Base-by-base conservation (phyloP, 2,797 vertebrate species). In the Falco biarmicus region DNA sequence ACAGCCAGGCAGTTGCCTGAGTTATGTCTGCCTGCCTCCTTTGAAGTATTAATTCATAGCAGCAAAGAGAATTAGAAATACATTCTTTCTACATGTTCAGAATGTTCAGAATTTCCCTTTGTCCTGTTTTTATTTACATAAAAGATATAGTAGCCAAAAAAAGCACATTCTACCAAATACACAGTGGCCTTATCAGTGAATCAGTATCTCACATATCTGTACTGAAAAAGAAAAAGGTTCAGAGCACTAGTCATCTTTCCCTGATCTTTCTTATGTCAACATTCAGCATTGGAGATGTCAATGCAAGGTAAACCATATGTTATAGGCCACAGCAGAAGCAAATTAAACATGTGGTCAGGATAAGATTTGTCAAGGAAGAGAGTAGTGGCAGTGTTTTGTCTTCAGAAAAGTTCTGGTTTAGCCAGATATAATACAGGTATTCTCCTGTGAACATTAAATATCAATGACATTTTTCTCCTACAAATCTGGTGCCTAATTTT, bases 381-480 rank as follows among this genome's bases (percentile, higher is more conserved):
- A 51, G 16, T 56, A 53, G 7, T 0, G 0, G 10, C 12, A 74
- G 18, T 51, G 9, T 47, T 89, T 18, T 71, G 50, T 48, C 28
- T 81, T 90, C 19, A 53, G 5, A 51, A 41, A 71, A 90, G 34
- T 60, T 81, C 57, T 56, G 2, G 31, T 80, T 88, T 61, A 79
- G 19, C 18, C n/a, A 48, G 21, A 51, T 39, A 59, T 5, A 74
- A 50, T 7, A 41, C 16, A 79, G 16, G 29, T 71, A 18, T 25
- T 79, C 22, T 84, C 4, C 45, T 82, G 50, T 39, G 80, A 76
- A 73, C 18, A 59, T 43, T 50, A 73, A 84, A 47, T 59, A 68
- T 29, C 29, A 50, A 15, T 50, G 10, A 31, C 22, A 5, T n/a
- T 60, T 84, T 78, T 45, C 37, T 89, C 26, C 45, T 57, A 37